Conservation (phyloP, 2,888 invertebrate species). For the Busseola fusca region DNA sequence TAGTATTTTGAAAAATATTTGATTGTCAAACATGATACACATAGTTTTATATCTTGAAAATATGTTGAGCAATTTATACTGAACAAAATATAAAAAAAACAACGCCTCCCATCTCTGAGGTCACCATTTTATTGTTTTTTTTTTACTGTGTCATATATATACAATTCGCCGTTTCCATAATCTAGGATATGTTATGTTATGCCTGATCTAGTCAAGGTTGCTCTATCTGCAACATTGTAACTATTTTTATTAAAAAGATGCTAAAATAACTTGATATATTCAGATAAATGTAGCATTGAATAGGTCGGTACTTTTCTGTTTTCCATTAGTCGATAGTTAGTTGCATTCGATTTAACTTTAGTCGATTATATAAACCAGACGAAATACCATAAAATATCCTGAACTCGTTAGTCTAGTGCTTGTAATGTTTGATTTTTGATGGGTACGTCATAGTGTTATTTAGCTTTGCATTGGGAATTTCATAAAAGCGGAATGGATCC, state of each 20-base stretch:
- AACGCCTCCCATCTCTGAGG: neutral
- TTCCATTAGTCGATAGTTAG: conserved; percentile 21
- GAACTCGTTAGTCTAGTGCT: neutral
- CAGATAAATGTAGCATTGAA: neutral
- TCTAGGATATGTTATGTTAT: conserved; percentile 1
- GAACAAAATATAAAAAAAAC: neutral
- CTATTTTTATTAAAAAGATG: neutral
- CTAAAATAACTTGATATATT: neutral
- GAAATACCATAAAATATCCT: neutral
- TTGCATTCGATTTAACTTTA: conserved; percentile 13
- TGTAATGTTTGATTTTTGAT: neutral
- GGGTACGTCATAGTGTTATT: neutral
- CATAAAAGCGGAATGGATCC: neutral
- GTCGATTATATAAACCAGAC: conserved; percentile 19
- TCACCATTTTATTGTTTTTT: neutral
- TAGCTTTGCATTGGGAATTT: neutral
- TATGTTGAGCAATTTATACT: neutral
- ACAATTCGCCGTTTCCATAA: neutral
- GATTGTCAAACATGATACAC: neutral
- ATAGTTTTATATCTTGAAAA: neutral
- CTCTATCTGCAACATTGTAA: neutral
- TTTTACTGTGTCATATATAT: conserved; percentile 4
- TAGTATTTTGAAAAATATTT: conserved; percentile 5
- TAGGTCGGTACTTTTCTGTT: conserved; percentile 10
- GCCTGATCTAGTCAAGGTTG: conserved; percentile 17